These are phyloP conservation scores for Acanthosepion pharaonis DNA, from an alignment of 2,888 invertebrate genomes.

Conservation along the genomic window DNA sequence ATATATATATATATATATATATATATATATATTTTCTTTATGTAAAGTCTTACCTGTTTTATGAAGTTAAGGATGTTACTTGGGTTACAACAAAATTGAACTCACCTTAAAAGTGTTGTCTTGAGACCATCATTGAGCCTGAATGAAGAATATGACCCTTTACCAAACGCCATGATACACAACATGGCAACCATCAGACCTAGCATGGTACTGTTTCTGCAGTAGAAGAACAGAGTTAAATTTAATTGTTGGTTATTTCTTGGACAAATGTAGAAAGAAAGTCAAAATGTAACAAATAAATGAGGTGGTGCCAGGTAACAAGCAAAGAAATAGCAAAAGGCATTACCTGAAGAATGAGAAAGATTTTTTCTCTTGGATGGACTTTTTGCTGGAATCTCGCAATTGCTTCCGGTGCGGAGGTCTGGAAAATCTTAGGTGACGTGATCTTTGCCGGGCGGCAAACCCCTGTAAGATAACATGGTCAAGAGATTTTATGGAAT, in stretches of 20 bases:
- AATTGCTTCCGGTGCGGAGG: conserved; percentile 73
- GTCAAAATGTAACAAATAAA: background rate
- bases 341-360: conserved; percentile 65
- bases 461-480: conserved; percentile 63
- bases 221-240: conserved; percentile 41
- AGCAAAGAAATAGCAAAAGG: background rate
- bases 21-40: too few relatives aligned
- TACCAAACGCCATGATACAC: conserved; percentile 70
- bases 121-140: conserved; percentile 66
- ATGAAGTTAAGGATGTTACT: too few relatives aligned
- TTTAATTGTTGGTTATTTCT: background rate
- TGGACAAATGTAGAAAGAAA: background rate
- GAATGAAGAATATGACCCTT: conserved; percentile 59
- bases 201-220: conserved; percentile 59
- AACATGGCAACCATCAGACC: conserved; percentile 62
- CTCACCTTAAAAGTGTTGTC: conserved; percentile 57
- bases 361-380: conserved; percentile 72
- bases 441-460: conserved; percentile 71
- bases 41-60: too few relatives aligned
- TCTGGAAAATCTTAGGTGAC: conserved; percentile 72
- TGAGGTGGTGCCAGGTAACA: background rate
- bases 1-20: too few relatives aligned
- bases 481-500: too few relatives aligned
- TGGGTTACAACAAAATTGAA: background rate
- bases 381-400: conserved; percentile 70